Evolutionary conservation across 2,797 vertebrate species (phyloP).

Genomic region (Nyctalus aviator): DNA sequence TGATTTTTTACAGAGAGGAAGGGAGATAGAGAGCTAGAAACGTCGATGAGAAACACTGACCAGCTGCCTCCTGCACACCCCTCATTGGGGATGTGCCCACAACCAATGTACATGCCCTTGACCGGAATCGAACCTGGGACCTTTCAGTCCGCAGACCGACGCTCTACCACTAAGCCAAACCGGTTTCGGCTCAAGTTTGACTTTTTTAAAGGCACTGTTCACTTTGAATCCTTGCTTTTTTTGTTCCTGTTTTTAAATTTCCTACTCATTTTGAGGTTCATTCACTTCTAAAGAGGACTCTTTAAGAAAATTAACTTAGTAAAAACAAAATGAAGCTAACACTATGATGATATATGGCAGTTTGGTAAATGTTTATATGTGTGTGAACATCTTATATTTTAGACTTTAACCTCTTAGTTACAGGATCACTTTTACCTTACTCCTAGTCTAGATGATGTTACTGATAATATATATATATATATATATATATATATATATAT

Average conservation of each 20-base stretch:
- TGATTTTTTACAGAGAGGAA: no score
- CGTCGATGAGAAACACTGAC: no score
- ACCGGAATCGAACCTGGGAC: no score
- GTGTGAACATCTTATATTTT: background rate
- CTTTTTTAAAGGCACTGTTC: constrained; percentile 34
- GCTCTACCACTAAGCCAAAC: no score
- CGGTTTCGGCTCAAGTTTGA: background rate
- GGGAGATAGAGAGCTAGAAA: no score
- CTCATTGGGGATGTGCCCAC: no score
- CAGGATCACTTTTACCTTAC: background rate
- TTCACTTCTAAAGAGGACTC: constrained; percentile 34
- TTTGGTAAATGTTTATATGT: background rate
- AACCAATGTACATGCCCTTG: no score
- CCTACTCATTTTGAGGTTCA: constrained; percentile 15
- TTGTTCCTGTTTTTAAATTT: background rate
- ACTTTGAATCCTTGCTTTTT: background rate
- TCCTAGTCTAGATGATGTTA: background rate
- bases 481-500: no score
- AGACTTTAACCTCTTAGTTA: constrained; percentile 29
- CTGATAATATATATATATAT: background rate
- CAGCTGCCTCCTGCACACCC: no score
- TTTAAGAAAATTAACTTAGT: constrained; percentile 16
- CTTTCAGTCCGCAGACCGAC: no score
- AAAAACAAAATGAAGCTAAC: constrained; percentile 51
- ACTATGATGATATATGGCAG: background rate